Base-by-base conservation (phyloP, 2,888 invertebrate genomes). In the Catocala sponsa region DNA sequence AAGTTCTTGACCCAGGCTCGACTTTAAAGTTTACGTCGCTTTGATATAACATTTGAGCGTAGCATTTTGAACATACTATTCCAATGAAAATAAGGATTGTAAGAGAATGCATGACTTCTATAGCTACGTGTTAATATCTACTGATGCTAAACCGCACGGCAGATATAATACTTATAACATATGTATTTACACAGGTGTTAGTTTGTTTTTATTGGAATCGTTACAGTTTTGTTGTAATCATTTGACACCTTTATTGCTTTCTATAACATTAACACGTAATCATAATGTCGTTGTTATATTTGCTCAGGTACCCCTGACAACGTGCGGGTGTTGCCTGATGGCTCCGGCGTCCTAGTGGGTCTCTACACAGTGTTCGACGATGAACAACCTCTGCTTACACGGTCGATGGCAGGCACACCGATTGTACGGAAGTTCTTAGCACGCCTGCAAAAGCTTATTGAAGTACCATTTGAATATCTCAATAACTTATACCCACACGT, bases 261-360 rank as follows among this genome's bases (percentile, higher is more conserved):
- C 32, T 43, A 15, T 48, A 48, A 38, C 35, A 12, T 7, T 38
- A 12, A 48, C 55, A 55, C 25, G 48, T 48, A 48, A 47, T 35
- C 12, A 13, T 12, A 15, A 10, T 32, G 10, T 48, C 6, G 4
- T 33, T 56, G 9, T 42, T 35, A 1, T 41, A 32, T 68, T 11
- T 41, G 35, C 33, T 15, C 81, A 94, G 95, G 96, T 55, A 65
- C 95, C 10, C 97, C 97, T 0, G 98, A 98, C 89, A 97, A 97
- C 76, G 49, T 95, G 12, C 90, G 90, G 12, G 77, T 76, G 0
- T 76, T 94, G 32, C 95, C 95, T 15, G 96, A 97, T 67, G 95
- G 95, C 13, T 97, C 96, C 5, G 97, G 97, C 15, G 91, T 97
- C 72, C 94, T 97, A 72, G 95, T 97, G 2, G 94, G 95, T 0